Base-by-base conservation (phyloP, 2,888 invertebrate species). In the Hirtodrosophila duncani region DNA sequence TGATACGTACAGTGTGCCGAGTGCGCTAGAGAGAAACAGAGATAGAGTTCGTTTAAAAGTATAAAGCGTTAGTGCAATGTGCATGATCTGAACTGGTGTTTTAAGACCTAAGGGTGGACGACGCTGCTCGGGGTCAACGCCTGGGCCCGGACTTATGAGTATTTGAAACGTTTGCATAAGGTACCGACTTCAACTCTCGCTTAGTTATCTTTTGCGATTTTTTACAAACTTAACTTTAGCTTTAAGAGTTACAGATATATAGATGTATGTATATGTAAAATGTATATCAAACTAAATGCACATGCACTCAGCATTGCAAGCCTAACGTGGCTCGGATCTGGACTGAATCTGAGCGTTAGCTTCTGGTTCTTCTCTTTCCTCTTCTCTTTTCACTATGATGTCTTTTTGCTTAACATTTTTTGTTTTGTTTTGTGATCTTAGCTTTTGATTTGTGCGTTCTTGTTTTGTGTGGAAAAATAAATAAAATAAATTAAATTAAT, bases 401-500 rank as follows among this genome's bases (percentile, higher is more conserved):
- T 66, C 65, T 51, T 58, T 55, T 45, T 55, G 44, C 34, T 57
- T 33, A 30, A 27, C 56, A 45, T 48, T 29, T 34, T 38, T 18
- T 4, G 46, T 36, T 34, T 8, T 44, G 42, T 51, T 31, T 61
- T 43, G 38, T 43, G 51, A 38, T 63, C 58, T 50, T 50, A 53
- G 53, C 53, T 63, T 24, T 53, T 38, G 24, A 33, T 45, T 34
- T 53, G 51, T 49, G 63, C 51, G 56, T 39, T 60, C 67, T 55
- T 55, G 31, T 55, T 41, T 67, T 58, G 60, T 78, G 70, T 70
- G 63, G 49, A 63, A 64, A 69, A 77, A 79, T 80, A 74, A 70
- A 82, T 77, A 83, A 83, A 82, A 81, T 83, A 81, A 79, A 83
- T 80, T 84, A 77, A 82, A 79, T 80, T 72, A 84, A 78, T 75